Conservation (phyloP, 2,888 invertebrate genomes). For the Megaustenia siamemsis region DNA sequence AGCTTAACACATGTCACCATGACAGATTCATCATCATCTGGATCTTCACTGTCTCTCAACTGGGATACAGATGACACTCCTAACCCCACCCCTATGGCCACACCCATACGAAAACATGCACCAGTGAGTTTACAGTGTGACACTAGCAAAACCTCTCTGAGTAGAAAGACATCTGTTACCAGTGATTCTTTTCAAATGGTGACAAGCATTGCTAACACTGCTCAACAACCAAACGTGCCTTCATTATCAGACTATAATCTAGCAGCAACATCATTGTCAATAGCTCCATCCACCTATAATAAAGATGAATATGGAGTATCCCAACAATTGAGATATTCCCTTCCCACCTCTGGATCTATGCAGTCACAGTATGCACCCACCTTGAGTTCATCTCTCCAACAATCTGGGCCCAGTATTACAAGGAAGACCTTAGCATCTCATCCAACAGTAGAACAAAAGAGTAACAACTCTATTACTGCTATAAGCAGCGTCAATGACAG, state of each 20-base stretch:
- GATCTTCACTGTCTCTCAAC: constrained; percentile 57
- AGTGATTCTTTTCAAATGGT: neutral
- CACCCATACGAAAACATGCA: constrained; percentile 29
- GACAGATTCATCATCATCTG: constrained; percentile 70
- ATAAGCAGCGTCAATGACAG: neutral
- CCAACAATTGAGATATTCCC: neutral
- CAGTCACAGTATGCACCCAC: neutral
- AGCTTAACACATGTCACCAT: constrained; percentile 68
- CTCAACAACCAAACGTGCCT: constrained; percentile 23
- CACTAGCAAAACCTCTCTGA: neutral
- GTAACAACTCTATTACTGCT: neutral
- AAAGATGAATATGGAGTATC: neutral
- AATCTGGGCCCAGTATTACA: neutral
- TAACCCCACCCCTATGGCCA: constrained; percentile 53
- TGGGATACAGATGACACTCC: constrained; percentile 52
- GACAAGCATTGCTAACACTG: neutral
- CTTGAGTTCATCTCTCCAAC: neutral
- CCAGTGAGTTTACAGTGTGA: constrained; percentile 4
- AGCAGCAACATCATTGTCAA: constrained; percentile 5
- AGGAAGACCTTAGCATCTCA: neutral
- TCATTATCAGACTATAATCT: neutral
- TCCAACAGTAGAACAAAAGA: neutral
- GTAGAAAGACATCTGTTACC: neutral
- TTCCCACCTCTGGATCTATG: neutral
- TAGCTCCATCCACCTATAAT: neutral